Evolutionary conservation across 2,888 invertebrate species (phyloP).

Genomic region (Cremastinae sp.): DNA sequence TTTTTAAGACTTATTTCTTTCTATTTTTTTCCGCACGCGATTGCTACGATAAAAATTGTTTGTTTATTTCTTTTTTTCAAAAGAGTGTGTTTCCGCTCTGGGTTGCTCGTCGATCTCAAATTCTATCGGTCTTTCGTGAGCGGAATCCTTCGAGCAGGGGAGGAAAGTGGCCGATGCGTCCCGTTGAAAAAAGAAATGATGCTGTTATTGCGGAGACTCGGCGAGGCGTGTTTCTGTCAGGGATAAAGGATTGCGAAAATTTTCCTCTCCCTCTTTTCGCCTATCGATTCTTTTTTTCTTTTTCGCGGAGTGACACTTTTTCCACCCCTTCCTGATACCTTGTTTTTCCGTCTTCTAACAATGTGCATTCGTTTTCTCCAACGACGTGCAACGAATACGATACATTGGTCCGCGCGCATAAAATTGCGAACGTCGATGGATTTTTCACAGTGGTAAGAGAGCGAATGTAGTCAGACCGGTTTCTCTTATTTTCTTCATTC

Average conservation of each 20-base stretch:
- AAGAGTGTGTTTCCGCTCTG: too few species aligned
- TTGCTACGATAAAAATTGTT: too few species aligned
- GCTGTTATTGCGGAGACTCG: conserved; percentile 4
- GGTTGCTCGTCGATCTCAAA: too few species aligned
- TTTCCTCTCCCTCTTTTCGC: conserved; percentile 17
- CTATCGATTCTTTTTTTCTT: conserved; percentile 33
- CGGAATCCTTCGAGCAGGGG: too few species aligned
- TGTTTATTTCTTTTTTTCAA: too few species aligned
- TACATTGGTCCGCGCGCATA: neutral
- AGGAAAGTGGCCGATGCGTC: too few species aligned
- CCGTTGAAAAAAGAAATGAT: too few species aligned
- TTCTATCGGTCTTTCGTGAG: too few species aligned
- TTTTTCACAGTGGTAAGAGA: neutral
- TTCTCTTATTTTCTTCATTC: neutral
- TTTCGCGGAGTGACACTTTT: conserved; percentile 57
- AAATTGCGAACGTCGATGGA: neutral
- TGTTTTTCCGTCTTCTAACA: conserved; percentile 30
- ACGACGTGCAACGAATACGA: conserved; percentile 60
- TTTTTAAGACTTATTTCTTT: too few species aligned
- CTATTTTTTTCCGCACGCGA: too few species aligned
- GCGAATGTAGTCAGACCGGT: neutral
- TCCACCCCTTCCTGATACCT: too few species aligned
- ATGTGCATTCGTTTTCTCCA: conserved; percentile 46
- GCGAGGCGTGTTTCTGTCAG: neutral
- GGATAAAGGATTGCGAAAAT: conserved; percentile 5